A percentile compares a stretch with the other conserved stretches of the same genome.
Conservation (phyloP, 1,140 invertebrate genomes). For the Pachyrhynchus sulphureomaculatus region DNA sequence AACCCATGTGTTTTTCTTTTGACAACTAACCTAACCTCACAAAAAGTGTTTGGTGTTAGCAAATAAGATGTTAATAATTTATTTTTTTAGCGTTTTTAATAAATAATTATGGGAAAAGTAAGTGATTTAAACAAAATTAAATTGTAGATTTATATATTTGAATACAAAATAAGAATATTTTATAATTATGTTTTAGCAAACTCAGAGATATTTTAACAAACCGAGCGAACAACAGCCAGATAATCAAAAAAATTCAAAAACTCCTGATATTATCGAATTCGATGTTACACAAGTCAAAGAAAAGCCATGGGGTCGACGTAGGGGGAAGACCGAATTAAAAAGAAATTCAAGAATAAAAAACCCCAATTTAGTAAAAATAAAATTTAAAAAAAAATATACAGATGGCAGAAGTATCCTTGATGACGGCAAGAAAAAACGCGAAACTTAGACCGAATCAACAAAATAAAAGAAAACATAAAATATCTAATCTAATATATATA, state of each 20-base stretch:
- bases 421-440: constrained; percentile 18
- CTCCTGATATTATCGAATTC: constrained; percentile 5
- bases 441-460: constrained; percentile 36
- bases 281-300: constrained; percentile 25
- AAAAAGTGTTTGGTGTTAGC: too few relatives aligned
- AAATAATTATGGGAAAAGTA: constrained; percentile 1
- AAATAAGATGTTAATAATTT: too few relatives aligned
- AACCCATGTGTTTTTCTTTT: too few relatives aligned
- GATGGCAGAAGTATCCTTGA: not conserved
- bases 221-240: not conserved
- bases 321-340: constrained; percentile 14
- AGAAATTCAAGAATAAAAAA: constrained; percentile 17
- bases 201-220: constrained; percentile 10
- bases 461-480: constrained; percentile 45
- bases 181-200: not conserved
- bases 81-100: too few relatives aligned
- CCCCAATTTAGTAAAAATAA: constrained; percentile 8
- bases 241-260: not conserved
- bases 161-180: not conserved
- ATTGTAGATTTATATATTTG: too few relatives aligned
- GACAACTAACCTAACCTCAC: too few relatives aligned
- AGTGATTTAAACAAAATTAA: not conserved
- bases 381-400: not conserved
- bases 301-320: constrained; percentile 26
- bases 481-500: too few relatives aligned